Base-by-base conservation (phyloP, 2,113 vertebrate species). In the Panthera leo region DNA sequence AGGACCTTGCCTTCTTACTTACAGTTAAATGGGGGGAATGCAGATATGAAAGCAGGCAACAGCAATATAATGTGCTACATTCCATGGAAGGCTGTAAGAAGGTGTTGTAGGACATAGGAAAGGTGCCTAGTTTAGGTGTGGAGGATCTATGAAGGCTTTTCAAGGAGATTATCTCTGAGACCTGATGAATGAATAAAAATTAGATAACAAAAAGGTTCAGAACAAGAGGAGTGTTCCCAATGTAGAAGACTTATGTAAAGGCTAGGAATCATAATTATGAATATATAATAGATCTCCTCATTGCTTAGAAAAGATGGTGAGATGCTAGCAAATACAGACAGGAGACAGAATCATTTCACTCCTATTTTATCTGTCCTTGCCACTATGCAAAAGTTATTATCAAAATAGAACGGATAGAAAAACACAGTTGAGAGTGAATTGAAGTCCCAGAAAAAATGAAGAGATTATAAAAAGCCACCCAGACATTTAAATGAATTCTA, bases 401-500 rank as follows among this genome's bases (percentile, higher is more conserved):
- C 82, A 96, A 90, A 94, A 82, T 31, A 90, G 29, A 82, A 83
- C 23, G 42, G 83, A 75, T 21, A 89, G 58, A 88, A 95, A 94
- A 88, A 87, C 36, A 87, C 73, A 34, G 45, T 83, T 92, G 92
- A 51, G 48, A 78, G 39, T 82, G 76, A 97, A 92, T 71, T 91
- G 48, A 87, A 92, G 83, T 86, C 55, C 63, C 68, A 94, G 84
- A 73, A 68, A 89, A 97, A 71, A 92, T 70, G 36, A 23, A 95
- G 3, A 89, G 42, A 76, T 93, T 96, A 42, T 90, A 95, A 85
- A 91, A 95, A 87, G 76, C 42, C 80, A 92, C 27, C 42, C 39
- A 85, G 87, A 89, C 88, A 85, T 94, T 96, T 92, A 97, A 95
- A 95, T 68, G 42, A 97, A 82, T 97, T 90, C 70, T 71, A 42